Evolutionary conservation across 2,797 vertebrate genomes (phyloP).

Genomic region (Monodelphis domestica): DNA sequence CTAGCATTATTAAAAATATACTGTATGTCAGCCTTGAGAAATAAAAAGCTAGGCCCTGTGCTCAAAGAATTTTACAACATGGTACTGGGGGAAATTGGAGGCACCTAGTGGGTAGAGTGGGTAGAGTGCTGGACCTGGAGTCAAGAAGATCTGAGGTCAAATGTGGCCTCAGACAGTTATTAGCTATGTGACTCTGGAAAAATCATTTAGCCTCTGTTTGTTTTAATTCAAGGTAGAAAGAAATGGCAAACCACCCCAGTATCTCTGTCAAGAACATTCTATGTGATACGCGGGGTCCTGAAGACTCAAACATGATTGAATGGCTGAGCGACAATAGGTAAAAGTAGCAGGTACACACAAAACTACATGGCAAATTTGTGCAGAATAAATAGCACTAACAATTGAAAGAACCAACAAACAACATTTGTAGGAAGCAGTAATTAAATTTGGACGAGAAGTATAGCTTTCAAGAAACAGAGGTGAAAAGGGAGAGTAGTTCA

Average conservation of each 20-base stretch:
- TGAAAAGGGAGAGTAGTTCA: background rate
- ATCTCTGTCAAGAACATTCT: background rate
- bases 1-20: background rate
- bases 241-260: background rate
- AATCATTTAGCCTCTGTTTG: background rate
- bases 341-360: background rate
- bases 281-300: background rate
- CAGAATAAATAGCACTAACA: background rate
- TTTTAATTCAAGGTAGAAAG: background rate
- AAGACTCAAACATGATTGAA: background rate
- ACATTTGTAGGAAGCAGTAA: background rate
- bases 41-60: background rate
- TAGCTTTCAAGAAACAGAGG: background rate
- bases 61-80: background rate
- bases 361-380: background rate
- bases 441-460: background rate
- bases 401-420: background rate
- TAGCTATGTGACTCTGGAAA: background rate
- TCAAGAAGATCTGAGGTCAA: background rate
- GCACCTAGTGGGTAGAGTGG: background rate
- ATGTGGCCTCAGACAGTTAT: background rate
- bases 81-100: background rate
- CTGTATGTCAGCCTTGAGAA: background rate
- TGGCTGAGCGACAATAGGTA: background rate
- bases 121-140: background rate